phyloP scores from a whole-genome alignment of 2,113 vertebrate species.

The Charadrius vociferus region DNA sequence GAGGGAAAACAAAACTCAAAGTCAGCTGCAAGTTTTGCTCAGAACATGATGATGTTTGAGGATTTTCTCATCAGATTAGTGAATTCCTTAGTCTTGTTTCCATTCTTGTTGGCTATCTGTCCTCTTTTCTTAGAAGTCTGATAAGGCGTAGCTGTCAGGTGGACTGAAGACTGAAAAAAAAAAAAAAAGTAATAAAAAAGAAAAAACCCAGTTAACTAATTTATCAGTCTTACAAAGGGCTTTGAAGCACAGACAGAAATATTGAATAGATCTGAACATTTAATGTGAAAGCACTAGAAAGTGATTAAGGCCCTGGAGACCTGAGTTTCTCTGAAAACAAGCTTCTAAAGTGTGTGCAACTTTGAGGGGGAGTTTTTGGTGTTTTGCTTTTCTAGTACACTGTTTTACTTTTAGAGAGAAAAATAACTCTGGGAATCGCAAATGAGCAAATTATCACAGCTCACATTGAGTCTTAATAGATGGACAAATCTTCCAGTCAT shows the following conservation, averaged over 20 bases:
- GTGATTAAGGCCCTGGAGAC: background rate
- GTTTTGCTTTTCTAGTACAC: background rate
- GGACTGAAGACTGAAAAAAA: background rate
- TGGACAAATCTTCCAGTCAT: background rate
- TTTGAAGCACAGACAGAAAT: background rate
- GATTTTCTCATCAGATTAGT: background rate
- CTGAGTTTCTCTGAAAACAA: background rate
- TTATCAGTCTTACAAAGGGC: background rate
- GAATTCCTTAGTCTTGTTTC: background rate
- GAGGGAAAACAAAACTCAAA: background rate
- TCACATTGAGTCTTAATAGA: background rate
- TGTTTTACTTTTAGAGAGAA: background rate
- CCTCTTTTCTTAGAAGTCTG: background rate
- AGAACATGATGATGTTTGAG: background rate
- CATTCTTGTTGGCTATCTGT: background rate
- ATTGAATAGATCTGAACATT: background rate
- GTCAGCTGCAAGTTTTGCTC: background rate
- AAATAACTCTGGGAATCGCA: background rate
- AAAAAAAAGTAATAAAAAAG: accelerated
- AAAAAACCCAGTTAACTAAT: background rate
- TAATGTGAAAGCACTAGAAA: background rate
- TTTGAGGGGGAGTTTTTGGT: background rate
- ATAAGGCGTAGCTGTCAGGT: background rate
- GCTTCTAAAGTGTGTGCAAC: background rate
- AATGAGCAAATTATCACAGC: background rate